Evolutionary conservation across 2,113 vertebrate species (phyloP), one percentile per base, ranked within the genome.

Genomic region (Anoplopoma fimbria): DNA sequence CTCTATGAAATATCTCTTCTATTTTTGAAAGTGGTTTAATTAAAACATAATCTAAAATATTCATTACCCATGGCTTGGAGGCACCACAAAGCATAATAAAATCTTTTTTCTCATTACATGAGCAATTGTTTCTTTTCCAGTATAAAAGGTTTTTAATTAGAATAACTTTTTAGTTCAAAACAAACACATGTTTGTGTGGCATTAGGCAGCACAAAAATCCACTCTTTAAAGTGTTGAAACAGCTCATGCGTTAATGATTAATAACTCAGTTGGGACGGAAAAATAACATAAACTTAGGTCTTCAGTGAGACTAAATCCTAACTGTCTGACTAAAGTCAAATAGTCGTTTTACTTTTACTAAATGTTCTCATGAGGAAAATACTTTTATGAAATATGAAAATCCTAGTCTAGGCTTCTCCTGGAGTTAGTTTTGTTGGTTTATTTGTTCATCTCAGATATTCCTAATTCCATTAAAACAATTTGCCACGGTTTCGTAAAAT

Each of bases 21-120:
- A 94, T 96, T 97, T 71, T 95, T 95, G 93, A 94, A 95, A 96
- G 95, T 93, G 95, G 95, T 97, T 96, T 96, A 95, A 97, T 96
- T 96, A 95, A 96, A 97, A 97, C 96, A 96, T 96, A 95, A 96
- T 95, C 95, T 97, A 94, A 97, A 97, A 97, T 96, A 97, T 96
- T 96, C 95, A 97, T 96, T 95, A 96, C 93, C 92, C 95, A 95
- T 93, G 91, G 60, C 95, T 94, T 92, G 88, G 93, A 96, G 96
- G 93, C 95, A 95, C 91, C 95, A 93, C 94, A 95, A 94, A 95
- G 96, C 93, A 95, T 61, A 84, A 92, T 93, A 93, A 95, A 95
- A 95, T 92, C 89, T 94, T 95, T 93, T 61, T 62, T 3, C 1
- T 13, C 6, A 93, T 94, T 93, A 95, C 93, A 45, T 55, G 25